These are phyloP conservation scores for Chionodraco myersi DNA, from an alignment of 2,113 vertebrate genomes.

Conservation along the genomic window DNA sequence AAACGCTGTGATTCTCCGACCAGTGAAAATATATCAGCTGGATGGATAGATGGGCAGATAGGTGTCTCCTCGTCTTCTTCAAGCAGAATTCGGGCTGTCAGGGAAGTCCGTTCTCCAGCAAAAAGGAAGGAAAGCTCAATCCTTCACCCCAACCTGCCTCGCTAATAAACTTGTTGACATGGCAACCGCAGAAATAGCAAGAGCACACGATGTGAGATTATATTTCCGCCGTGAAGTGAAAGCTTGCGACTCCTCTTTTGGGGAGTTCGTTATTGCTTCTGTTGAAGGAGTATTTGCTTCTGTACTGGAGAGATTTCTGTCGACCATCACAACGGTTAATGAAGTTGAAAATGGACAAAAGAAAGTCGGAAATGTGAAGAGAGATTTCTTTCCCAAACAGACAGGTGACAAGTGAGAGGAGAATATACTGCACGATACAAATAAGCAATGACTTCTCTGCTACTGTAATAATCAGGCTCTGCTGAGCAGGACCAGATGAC, in stretches of 20 bases:
- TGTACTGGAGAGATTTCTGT: not conserved
- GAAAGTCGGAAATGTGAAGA: not conserved
- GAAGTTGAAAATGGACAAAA: not conserved
- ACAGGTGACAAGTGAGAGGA: not conserved
- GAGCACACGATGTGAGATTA: slow-evolving; percentile 11
- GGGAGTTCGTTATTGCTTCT: slow-evolving; percentile 18
- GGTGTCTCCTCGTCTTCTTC: not conserved
- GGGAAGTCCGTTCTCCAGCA: not conserved
- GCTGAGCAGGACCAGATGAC: not conserved
- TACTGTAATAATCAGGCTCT: not conserved
- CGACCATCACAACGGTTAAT: not conserved
- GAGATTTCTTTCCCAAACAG: not conserved
- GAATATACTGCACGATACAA: not conserved
- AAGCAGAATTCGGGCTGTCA: not conserved
- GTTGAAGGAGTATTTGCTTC: not conserved
- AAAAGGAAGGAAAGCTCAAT: not conserved
- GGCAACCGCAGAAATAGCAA: slow-evolving; percentile 35
- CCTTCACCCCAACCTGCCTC: slow-evolving; percentile 28
- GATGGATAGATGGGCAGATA: not conserved
- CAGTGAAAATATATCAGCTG: not conserved
- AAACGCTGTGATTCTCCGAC: not conserved
- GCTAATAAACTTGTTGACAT: slow-evolving; percentile 41
- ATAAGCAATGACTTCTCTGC: not conserved
- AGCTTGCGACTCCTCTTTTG: slow-evolving; percentile 11
- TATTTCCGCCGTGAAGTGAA: slow-evolving; percentile 6